Evolutionary conservation across 2,113 vertebrate genomes (phyloP).

Genomic region (Saguinus midas): DNA sequence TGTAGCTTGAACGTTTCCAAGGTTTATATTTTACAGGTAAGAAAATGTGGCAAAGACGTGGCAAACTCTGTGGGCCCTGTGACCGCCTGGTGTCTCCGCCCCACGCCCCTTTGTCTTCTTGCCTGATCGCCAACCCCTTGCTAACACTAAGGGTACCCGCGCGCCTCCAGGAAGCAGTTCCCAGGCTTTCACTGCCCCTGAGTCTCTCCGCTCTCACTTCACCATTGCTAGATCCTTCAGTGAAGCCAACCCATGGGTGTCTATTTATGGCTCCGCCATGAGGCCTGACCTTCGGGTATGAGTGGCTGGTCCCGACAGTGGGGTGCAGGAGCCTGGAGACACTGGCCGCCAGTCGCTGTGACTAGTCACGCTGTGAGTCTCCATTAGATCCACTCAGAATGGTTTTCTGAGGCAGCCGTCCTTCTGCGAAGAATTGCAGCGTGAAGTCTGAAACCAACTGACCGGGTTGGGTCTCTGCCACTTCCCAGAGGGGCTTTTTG

Average conservation of each 20-base stretch:
- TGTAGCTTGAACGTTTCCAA: background rate
- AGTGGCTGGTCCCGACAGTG: background rate
- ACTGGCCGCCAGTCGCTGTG: background rate
- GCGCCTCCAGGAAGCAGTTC: background rate
- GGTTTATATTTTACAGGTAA: background rate
- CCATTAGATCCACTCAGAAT: background rate
- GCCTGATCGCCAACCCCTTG: no score
- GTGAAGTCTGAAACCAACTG: fast-evolving
- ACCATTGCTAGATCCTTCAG: no score
- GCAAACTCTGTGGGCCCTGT: background rate
- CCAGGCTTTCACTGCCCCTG: background rate
- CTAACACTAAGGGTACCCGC: background rate
- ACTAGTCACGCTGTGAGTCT: background rate
- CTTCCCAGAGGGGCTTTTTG: background rate
- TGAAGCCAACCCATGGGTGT: background rate
- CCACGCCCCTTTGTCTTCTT: no score
- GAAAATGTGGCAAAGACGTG: background rate
- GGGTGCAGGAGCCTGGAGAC: no score
- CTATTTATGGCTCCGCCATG: background rate
- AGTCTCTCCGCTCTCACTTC: background rate
- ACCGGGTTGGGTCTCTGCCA: background rate
- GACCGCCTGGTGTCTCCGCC: no score
- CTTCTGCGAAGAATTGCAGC: background rate
- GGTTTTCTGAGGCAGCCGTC: background rate
- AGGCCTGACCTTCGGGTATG: no score